Evolutionary conservation across 2,888 invertebrate genomes (phyloP).

Genomic region (Aleiodes testaceus): DNA sequence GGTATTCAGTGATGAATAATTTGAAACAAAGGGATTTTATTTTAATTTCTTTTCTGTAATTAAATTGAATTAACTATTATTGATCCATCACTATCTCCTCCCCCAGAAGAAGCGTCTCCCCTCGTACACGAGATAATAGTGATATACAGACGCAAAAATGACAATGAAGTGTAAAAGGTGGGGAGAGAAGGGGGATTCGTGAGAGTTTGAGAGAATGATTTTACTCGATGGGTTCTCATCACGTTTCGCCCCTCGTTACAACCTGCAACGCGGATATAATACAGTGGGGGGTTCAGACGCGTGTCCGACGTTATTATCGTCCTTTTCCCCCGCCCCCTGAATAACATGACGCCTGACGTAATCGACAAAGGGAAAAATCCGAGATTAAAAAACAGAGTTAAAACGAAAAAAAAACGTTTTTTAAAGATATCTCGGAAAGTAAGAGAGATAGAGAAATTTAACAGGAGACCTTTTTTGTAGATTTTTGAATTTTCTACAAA

Average conservation of each 20-base stretch:
- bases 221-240: slow-evolving; percentile 35
- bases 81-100: slow-evolving; percentile 8
- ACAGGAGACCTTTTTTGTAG: too few species aligned
- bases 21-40: too few species aligned
- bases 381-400: background rate
- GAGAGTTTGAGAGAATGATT: slow-evolving; percentile 8
- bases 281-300: slow-evolving; percentile 41
- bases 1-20: too few species aligned
- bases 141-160: slow-evolving; percentile 30
- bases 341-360: slow-evolving; percentile 20
- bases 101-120: slow-evolving; percentile 8
- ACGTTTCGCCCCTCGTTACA: slow-evolving; percentile 40
- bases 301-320: slow-evolving; percentile 38
- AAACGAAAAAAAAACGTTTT: background rate
- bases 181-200: background rate
- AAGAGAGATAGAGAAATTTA: too few species aligned
- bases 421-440: too few species aligned
- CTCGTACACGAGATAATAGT: slow-evolving; percentile 17
- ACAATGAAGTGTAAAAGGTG: slow-evolving; percentile 20
- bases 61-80: background rate
- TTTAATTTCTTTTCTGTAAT: background rate
- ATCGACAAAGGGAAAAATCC: slow-evolving; percentile 8
- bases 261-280: slow-evolving; percentile 45
- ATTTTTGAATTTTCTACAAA: too few species aligned
- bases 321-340: slow-evolving; percentile 1